phyloP scores from a whole-genome alignment of 2,888 invertebrate species.

The Lottia gigantea region DNA sequence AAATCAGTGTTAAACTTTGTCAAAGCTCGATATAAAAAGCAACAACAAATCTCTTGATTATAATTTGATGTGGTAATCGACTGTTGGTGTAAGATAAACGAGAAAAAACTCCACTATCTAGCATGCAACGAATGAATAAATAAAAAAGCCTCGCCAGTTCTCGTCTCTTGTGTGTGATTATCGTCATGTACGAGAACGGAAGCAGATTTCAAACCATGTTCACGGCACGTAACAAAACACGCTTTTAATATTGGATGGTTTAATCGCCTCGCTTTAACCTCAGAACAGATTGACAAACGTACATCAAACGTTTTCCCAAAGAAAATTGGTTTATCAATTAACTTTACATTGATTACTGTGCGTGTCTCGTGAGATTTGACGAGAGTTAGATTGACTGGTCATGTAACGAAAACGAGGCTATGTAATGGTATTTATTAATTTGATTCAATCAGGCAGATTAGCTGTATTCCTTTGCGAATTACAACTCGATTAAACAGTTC shows the following conservation, averaged over 20 bases:
- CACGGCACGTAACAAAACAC: constrained; percentile 10
- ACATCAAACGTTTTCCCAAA: constrained; percentile 22
- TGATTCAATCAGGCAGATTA: constrained; percentile 35
- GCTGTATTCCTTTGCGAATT: constrained; percentile 35
- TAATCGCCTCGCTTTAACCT: background rate
- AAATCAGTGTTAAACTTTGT: too few species aligned
- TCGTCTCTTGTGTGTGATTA: constrained; percentile 9
- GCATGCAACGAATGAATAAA: constrained; percentile 7
- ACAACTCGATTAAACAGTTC: constrained; percentile 36
- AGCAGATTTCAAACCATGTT: constrained; percentile 3
- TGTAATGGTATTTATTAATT: background rate
- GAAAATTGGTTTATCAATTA: constrained; percentile 26
- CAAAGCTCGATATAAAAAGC: too few species aligned
- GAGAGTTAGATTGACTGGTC: background rate
- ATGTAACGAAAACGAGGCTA: background rate
- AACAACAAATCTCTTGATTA: too few species aligned
- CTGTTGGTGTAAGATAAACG: too few species aligned
- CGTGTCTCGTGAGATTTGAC: constrained; percentile 17
- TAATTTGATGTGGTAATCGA: too few species aligned
- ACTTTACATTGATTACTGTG: constrained; percentile 18
- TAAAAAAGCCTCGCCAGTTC: background rate
- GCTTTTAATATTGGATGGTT: constrained; percentile 1
- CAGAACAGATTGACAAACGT: background rate
- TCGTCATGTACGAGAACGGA: background rate
- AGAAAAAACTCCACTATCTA: background rate